A percentile compares a stretch with the other conserved stretches of the same genome.
phyloP scores from a whole-genome alignment of 2,797 vertebrate species.

The Cyclopterus lumpus region DNA sequence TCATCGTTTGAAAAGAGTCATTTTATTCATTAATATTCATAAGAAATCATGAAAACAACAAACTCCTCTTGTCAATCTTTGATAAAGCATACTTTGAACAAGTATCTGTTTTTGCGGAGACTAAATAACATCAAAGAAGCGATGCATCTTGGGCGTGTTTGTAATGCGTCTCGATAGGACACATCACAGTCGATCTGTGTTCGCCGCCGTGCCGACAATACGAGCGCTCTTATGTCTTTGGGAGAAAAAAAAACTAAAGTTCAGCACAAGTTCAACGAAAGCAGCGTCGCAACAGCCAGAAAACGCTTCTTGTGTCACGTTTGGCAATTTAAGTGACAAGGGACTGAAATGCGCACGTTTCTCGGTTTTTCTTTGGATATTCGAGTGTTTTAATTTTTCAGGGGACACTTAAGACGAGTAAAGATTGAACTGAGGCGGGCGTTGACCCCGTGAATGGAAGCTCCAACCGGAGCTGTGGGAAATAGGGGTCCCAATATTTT shows the following conservation, averaged over 20 bases:
- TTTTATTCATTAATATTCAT: constrained; percentile 64
- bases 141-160: constrained; percentile 24
- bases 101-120: constrained; percentile 38
- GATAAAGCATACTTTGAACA: constrained; percentile 59
- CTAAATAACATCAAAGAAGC: constrained; percentile 62
- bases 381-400: constrained; percentile 18
- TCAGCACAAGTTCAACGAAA: constrained; percentile 57
- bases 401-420: not conserved
- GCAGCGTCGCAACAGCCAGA: constrained; percentile 14
- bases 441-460: constrained; percentile 5
- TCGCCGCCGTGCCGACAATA: constrained; percentile 19
- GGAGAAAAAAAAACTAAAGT: constrained; percentile 49
- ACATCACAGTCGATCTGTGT: constrained; percentile 44
- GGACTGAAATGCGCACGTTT: constrained; percentile 13
- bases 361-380: constrained; percentile 2
- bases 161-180: constrained; percentile 40
- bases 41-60: constrained; percentile 44
- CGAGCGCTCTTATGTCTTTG: constrained; percentile 33
- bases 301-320: constrained; percentile 16
- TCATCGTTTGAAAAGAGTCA: constrained; percentile 31
- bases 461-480: not conserved
- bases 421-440: not conserved
- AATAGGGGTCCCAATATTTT: not conserved
- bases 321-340: constrained; percentile 7
- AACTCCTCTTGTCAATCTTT: constrained; percentile 55